phyloP scores from a whole-genome alignment of 64 coral and sea anemone species.

The Hydrozoanthus tunicans region DNA sequence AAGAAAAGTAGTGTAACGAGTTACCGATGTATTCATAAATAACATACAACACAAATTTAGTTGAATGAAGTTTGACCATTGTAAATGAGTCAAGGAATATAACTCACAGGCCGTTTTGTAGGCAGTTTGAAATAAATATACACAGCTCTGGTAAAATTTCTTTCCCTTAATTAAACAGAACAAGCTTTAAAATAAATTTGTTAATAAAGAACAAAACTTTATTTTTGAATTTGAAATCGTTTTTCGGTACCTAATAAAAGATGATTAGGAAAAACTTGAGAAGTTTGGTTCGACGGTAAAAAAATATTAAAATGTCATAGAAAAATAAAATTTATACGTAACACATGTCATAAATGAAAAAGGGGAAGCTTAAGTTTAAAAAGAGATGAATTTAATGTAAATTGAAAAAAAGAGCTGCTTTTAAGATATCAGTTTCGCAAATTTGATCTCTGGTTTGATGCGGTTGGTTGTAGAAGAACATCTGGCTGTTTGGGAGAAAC shows the following conservation, averaged over 20 bases:
- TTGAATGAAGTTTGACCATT: not conserved
- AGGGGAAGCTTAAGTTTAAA: not conserved
- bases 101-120: not conserved
- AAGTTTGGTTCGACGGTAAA: not conserved
- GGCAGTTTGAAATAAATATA: not conserved
- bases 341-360: not conserved
- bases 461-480: slow-evolving; percentile 7
- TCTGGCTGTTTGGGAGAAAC: slow-evolving; percentile 36
- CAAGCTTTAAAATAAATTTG: slow-evolving; percentile 15
- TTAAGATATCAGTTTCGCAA: slow-evolving; percentile 60
- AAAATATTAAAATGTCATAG: not conserved
- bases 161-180: slow-evolving; percentile 39
- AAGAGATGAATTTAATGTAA: slow-evolving; percentile 41
- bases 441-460: slow-evolving; percentile 25
- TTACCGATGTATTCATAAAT: not conserved
- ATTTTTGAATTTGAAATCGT: slow-evolving; percentile 28
- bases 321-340: not conserved
- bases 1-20: slow-evolving; percentile 11
- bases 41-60: not conserved
- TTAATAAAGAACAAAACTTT: slow-evolving; percentile 33
- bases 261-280: slow-evolving; percentile 28
- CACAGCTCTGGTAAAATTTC: slow-evolving; percentile 13
- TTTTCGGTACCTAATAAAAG: slow-evolving; percentile 15
- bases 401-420: slow-evolving; percentile 39
- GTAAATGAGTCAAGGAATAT: not conserved